Conservation (phyloP, 2,888 invertebrate genomes). For the Dryadula phaetusa region DNA sequence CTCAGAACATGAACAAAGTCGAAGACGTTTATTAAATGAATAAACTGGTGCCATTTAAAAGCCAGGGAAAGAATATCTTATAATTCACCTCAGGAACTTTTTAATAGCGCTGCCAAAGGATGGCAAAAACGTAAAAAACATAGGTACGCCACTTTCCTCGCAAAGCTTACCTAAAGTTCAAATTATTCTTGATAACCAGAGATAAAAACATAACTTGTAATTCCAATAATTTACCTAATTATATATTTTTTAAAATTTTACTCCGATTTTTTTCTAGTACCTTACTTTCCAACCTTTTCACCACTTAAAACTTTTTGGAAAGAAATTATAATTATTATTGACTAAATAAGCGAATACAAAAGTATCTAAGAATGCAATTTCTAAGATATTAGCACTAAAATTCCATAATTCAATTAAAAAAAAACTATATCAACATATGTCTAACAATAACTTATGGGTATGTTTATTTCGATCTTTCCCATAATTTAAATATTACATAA, state of each 20-base stretch:
- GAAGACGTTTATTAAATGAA: constrained; percentile 33
- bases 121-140: constrained; percentile 49
- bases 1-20: constrained; percentile 21
- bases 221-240: constrained; percentile 21
- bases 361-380: too few species aligned
- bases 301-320: background rate
- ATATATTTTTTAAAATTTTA: constrained; percentile 1
- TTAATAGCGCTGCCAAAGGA: constrained; percentile 54
- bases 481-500: too few species aligned
- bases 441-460: too few species aligned
- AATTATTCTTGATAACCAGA: constrained; percentile 45
- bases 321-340: background rate
- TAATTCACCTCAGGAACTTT: constrained; percentile 58
- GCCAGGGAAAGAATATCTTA: constrained; percentile 51
- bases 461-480: too few species aligned
- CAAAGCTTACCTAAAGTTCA: constrained; percentile 44
- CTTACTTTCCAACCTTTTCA: too few species aligned
- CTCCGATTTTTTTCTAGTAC: background rate
- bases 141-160: constrained; percentile 45
- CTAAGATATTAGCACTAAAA: too few species aligned
- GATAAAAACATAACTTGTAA: constrained; percentile 28
- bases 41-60: constrained; percentile 37
- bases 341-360: too few species aligned
- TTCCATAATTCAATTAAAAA: too few species aligned
- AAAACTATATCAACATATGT: too few species aligned